Base-by-base conservation (phyloP, 2,113 vertebrate genomes). In the Anarrhichthys ocellatus region DNA sequence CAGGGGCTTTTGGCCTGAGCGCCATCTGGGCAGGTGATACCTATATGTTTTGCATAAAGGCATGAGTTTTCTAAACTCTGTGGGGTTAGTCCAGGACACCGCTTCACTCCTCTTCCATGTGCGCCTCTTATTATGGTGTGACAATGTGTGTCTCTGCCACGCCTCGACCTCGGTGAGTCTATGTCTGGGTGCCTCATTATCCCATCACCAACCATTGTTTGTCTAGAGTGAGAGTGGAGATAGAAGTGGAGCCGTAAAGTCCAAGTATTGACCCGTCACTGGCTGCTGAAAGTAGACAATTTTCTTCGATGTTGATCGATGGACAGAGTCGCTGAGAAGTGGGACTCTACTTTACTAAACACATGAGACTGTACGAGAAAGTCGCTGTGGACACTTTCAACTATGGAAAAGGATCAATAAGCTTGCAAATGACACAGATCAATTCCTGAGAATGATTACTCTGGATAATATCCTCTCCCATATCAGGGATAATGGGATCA, bases 111-210 rank as follows among this genome's bases (percentile, higher is more conserved):
- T 48, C 48, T 72, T 64, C 65, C n/a, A 32, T 29, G 40, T 36
- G 42, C 6, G 15, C 78, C 70, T 85, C 29, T 69, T 27, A 44
- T 78, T 87, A 54, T 6, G 1, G 7, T 14, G 38, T 81, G 63
- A 80, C 18, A 86, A 81, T 67, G 67, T 85, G 34, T 38, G 36
- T 69, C 62, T 65, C 36, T 63, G 50, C 87, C 85, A 73, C 69
- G 77, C 69, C 61, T 56, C 18, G 9, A 61, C 58, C 82, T 72
- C 38, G 0, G n/a, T 18, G 42, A 76, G 61, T 78, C 56, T n/a
- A 14, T 78, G 83, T 92, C 88, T 91, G 89, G 81, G 64, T 40
- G 74, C 69, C 81, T 87, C 78, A 90, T 93, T 93, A 90, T 84
- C 42, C 34, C 18, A 70, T 88, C 73, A 80, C 79, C 80, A n/a